Conservation (phyloP, 2,888 invertebrate genomes). For the Acronicta psi region DNA sequence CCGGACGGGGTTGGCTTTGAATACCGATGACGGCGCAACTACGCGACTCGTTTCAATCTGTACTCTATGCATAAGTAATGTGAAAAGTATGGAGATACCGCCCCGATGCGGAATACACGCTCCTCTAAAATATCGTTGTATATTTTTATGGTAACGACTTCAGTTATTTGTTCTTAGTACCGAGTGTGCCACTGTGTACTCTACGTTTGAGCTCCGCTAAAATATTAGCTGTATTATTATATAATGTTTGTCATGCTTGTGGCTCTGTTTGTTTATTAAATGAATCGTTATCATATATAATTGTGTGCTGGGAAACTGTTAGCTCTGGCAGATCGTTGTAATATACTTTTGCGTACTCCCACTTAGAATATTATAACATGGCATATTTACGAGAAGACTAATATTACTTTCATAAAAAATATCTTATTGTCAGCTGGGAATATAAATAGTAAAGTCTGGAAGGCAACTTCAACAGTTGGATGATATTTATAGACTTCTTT, state of each 20-base stretch:
- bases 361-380: neutral
- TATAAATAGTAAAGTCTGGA: slow-evolving; percentile 1
- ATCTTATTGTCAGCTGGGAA: neutral
- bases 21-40: slow-evolving; percentile 85
- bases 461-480: neutral
- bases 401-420: neutral
- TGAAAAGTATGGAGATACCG: slow-evolving; percentile 86
- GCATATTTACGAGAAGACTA: neutral
- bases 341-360: slow-evolving; percentile 5
- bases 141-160: slow-evolving; percentile 84
- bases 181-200: slow-evolving; percentile 51
- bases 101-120: slow-evolving; percentile 78
- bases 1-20: slow-evolving; percentile 78
- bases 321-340: neutral
- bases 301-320: slow-evolving; percentile 4
- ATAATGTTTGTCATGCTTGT: slow-evolving; percentile 13
- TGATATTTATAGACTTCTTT: no score
- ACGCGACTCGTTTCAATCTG: slow-evolving; percentile 86
- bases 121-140: slow-evolving; percentile 83
- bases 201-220: slow-evolving; percentile 21
- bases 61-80: slow-evolving; percentile 89
- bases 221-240: slow-evolving; percentile 31
- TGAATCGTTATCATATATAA: slow-evolving; percentile 23
- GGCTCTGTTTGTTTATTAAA: slow-evolving; percentile 32
- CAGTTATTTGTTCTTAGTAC: slow-evolving; percentile 78